Evolutionary conservation across 2,797 vertebrate species (phyloP), one percentile per base, ranked within the genome.

Genomic region (Parotocinclus haroldoi): DNA sequence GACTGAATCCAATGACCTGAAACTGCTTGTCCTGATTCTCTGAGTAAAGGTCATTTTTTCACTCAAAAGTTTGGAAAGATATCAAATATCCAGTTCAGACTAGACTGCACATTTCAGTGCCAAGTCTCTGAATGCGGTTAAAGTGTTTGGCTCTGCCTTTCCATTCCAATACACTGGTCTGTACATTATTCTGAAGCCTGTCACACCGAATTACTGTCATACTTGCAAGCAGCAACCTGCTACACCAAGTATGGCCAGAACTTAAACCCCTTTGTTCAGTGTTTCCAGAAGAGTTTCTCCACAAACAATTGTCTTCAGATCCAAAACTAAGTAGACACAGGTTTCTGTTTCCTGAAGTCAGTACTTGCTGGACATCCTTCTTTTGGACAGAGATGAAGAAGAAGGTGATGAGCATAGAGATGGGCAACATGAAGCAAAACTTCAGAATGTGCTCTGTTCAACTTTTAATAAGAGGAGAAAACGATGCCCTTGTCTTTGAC

Each of bases 111-210:
- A 17, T 0, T 57, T 60, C 46, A 12, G 57, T 60, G 58, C 46
- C 65, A 66, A 58, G 57, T 37, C 61, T 66, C 37, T 57, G 58
- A 59, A 73, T 54, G 58, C 37, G 53, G 68, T 68, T 60, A 64
- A 48, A 69, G 42, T 68, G 65, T 74, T 76, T 66, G 48, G 49
- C 46, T 68, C 58, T 57, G 50, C 59, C 49, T 45, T 46, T 55
- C 65, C 44, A 38, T 60, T 63, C 50, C 27, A 40, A 38, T 53
- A 40, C 57, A 61, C 38, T 50, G 60, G 59, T 42, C 50, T 55
- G 44, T 14, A 19, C 14, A 17, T 55, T 52, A 13, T 39, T 55
- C 38, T 49, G 46, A 16, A 55, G 27, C 17, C 60, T 56, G 53
- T 58, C 68, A 63, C 67, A 44, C 19, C 18, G 57, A 37, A 66